Conservation (phyloP, 2,797 vertebrate species). For the Halcyon smyrnensis region DNA sequence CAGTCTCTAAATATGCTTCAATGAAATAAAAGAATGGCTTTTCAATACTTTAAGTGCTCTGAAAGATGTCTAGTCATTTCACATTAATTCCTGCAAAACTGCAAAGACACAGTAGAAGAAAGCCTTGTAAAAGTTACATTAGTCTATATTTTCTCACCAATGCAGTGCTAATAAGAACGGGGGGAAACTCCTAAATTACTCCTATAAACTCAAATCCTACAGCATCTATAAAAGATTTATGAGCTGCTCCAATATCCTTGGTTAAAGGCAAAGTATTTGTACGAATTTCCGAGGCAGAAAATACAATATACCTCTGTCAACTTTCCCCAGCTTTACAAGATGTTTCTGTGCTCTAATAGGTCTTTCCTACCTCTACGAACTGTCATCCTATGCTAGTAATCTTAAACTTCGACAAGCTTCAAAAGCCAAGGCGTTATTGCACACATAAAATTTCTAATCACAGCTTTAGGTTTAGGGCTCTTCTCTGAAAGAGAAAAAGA, state of each 20-base stretch:
- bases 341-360: neutral
- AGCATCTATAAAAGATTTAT: neutral
- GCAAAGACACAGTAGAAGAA: neutral
- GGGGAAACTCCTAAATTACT: neutral
- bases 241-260: neutral
- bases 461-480: neutral
- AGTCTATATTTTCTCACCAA: neutral
- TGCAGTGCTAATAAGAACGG: neutral
- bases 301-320: neutral
- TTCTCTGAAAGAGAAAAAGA: neutral
- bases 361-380: neutral
- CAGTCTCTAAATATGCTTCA: constrained; percentile 19
- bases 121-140: neutral
- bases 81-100: neutral
- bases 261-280: neutral
- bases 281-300: neutral
- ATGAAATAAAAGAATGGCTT: constrained; percentile 21
- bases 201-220: neutral
- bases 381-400: neutral
- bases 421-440: neutral
- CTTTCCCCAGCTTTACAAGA: neutral
- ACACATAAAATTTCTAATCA: neutral
- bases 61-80: neutral
- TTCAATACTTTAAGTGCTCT: neutral
- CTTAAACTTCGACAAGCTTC: neutral